These are phyloP conservation scores for Anodontia alba DNA, from an alignment of 2,888 invertebrate species.

Conservation along the genomic window DNA sequence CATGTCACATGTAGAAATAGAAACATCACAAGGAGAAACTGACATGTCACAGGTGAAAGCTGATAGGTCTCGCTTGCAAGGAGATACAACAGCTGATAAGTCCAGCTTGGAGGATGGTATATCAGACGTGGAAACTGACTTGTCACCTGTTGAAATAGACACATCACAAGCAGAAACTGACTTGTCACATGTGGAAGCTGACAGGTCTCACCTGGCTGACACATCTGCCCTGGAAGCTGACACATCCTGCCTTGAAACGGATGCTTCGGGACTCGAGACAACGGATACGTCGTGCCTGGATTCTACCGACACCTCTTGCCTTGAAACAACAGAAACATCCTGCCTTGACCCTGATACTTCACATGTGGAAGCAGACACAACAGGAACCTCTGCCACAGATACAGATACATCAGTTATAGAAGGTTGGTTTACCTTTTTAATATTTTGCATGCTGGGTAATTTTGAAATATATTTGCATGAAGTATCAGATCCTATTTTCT, in stretches of 20 bases:
- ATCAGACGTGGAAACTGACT: not conserved
- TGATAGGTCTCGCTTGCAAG: not conserved
- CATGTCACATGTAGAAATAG: not conserved
- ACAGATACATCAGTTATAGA: slow-evolving; percentile 6
- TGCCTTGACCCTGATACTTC: slow-evolving; percentile 20
- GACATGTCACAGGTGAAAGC: not conserved
- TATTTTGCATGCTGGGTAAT: too few relatives aligned
- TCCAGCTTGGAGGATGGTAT: not conserved
- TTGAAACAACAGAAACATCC: not conserved
- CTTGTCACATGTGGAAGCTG: slow-evolving; percentile 4
- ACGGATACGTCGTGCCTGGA: slow-evolving; percentile 7
- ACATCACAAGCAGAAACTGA: not conserved
- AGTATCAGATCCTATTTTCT: too few relatives aligned
- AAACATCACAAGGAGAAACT: not conserved
- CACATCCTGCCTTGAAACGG: slow-evolving; percentile 22
- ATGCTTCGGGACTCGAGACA: slow-evolving; percentile 26
- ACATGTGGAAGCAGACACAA: slow-evolving; percentile 1
- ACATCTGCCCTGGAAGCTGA: slow-evolving; percentile 16
- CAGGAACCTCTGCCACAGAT: slow-evolving; percentile 32
- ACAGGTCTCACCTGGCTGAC: not conserved
- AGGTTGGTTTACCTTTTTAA: not conserved
- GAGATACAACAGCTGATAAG: not conserved
- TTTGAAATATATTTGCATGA: too few relatives aligned
- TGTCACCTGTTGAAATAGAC: not conserved
- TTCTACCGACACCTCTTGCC: slow-evolving; percentile 23